These are phyloP conservation scores for Himantopus leucocephalus DNA, from an alignment of 2,113 vertebrate genomes.

Conservation along the genomic window DNA sequence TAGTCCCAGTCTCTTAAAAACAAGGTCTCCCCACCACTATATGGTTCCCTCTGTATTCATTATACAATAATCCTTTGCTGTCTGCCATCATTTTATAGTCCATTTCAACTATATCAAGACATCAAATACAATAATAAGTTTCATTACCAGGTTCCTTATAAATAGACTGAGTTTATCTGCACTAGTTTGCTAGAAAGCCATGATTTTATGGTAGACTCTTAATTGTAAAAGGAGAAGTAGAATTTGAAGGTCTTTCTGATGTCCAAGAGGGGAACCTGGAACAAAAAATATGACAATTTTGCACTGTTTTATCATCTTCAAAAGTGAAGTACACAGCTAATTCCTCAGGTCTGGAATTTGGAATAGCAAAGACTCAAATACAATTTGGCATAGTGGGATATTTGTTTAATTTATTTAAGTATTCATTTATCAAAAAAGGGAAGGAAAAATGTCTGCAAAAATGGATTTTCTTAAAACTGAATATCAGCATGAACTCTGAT, in stretches of 20 bases:
- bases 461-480: not conserved
- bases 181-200: not conserved
- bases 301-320: not conserved
- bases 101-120: not conserved
- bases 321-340: not conserved
- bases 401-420: not conserved
- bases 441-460: not conserved
- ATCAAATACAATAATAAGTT: not conserved
- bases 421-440: not conserved
- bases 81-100: not conserved
- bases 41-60: not conserved
- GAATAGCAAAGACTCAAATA: not conserved
- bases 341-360: not conserved
- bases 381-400: not conserved
- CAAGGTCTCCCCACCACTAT: not conserved
- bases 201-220: not conserved
- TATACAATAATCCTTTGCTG: not conserved
- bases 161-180: not conserved
- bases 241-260: not conserved
- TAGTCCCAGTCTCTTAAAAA: not conserved
- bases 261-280: rapidly evolving
- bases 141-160: not conserved
- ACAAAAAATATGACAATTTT: not conserved
- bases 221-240: not conserved
- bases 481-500: not conserved